Evolutionary conservation across 2,888 invertebrate species (phyloP), one percentile per base, ranked within the genome.

Genomic region (Pyrrhia umbra): DNA sequence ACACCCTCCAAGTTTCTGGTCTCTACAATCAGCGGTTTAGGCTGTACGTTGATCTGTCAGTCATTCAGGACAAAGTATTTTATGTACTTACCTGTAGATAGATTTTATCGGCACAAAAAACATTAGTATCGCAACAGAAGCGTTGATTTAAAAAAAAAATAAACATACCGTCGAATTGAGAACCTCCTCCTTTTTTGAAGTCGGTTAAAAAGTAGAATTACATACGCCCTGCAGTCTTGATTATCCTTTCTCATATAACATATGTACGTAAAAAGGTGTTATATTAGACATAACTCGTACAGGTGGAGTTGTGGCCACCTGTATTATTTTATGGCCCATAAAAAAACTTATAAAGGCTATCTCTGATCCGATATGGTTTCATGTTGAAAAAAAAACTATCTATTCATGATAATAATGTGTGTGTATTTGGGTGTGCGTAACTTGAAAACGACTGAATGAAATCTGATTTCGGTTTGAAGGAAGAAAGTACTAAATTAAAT

Each of bases 241-340:
- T 15, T 5, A 45, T 58, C 39, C 13, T 54, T 50, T 56, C 16
- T 60, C 45, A 46, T 40, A 60, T 69, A 62, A 77, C 73, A 30
- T 55, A 46, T 13, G 40, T 50, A 55, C 73, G 30, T 13, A 30
- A 8, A 72, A 76, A 75, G 59, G 77, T 79, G 77, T 77, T 64
- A 61, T 52, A 68, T 67, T 68, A 65, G 51, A 63, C 25, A 46
- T 57, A 59, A 58, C 30, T 27, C 2, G n/a, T 62, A 76, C 79
- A 79, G 73, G 68, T 77, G 74, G n/a, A 45, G 16, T 60, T 6
- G 13, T 10, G 4, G 45, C 47, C 74, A 77, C 77, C 74, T 75
- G 77, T 74, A 57, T 62, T 51, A 67, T 65, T 80, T 79, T 71
- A 80, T 67, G 62, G 58, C 9, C 30, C 34, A 80, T 78, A 80